phyloP scores from a whole-genome alignment of 1,140 invertebrate genomes.

The Colletes gigas region DNA sequence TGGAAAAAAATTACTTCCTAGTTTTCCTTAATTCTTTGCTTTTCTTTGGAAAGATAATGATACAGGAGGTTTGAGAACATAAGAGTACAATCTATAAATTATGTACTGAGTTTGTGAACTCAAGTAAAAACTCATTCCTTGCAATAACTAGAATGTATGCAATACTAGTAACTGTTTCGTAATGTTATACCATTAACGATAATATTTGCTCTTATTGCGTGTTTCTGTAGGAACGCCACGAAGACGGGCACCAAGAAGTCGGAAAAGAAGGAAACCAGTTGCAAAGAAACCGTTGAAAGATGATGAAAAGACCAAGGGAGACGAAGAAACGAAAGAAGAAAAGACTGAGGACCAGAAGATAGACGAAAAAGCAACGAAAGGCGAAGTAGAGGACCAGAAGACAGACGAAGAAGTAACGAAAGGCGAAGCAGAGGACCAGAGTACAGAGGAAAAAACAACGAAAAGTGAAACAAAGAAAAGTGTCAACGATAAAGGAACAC shows the following conservation, averaged over 20 bases:
- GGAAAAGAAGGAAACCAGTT: not conserved
- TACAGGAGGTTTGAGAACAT: too few species aligned
- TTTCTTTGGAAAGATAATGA: too few species aligned
- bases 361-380: too few species aligned
- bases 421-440: too few species aligned
- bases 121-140: too few species aligned
- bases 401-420: not conserved
- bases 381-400: not conserved
- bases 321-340: not conserved
- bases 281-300: not conserved
- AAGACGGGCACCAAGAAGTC: not conserved
- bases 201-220: not conserved
- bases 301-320: not conserved
- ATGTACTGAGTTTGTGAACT: too few species aligned
- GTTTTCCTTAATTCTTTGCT: too few species aligned
- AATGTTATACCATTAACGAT: not conserved
- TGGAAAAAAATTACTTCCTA: too few species aligned
- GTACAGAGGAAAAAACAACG: constrained; percentile 12
- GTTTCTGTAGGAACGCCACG: not conserved
- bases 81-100: too few species aligned
- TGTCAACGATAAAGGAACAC: not conserved
- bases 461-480: constrained; percentile 13
- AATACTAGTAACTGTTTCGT: too few species aligned
- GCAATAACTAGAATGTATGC: too few species aligned
- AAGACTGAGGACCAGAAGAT: too few species aligned